Evolutionary conservation across 2,113 vertebrate genomes (phyloP).

Genomic region (Limnothrissa miodon): DNA sequence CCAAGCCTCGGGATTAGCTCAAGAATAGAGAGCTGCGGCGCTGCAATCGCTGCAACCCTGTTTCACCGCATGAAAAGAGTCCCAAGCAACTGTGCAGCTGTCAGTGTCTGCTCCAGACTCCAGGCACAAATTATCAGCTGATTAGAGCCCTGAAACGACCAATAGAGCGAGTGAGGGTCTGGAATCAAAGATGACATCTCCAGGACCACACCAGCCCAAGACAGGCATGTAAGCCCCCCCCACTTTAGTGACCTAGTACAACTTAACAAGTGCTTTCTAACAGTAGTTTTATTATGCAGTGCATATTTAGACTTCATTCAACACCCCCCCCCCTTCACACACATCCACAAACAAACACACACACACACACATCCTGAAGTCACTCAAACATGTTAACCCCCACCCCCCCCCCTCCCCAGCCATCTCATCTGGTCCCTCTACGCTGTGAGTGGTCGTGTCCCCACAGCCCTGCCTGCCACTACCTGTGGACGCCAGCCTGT

Average conservation of each 20-base stretch:
- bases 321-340: neutral
- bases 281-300: constrained; percentile 2
- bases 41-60: neutral
- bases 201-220: no score
- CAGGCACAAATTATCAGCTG: neutral
- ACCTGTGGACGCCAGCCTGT: neutral
- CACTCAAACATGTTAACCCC: neutral
- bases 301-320: neutral
- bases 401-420: neutral
- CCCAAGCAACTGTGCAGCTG: neutral
- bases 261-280: constrained; percentile 10
- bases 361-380: neutral
- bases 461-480: neutral
- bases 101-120: neutral
- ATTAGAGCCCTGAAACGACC: neutral
- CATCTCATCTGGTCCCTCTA: neutral
- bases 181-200: neutral
- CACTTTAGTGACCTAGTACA: neutral
- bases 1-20: neutral
- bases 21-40: neutral
- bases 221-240: neutral
- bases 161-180: neutral
- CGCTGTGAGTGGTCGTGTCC: neutral
- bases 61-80: neutral
- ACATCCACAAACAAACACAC: neutral